Percentiles rank a stretch among this genome's conserved stretches.
These are phyloP conservation scores for Hephaestus fuliginosus DNA, from an alignment of 2,797 vertebrate genomes.

Conservation along the genomic window DNA sequence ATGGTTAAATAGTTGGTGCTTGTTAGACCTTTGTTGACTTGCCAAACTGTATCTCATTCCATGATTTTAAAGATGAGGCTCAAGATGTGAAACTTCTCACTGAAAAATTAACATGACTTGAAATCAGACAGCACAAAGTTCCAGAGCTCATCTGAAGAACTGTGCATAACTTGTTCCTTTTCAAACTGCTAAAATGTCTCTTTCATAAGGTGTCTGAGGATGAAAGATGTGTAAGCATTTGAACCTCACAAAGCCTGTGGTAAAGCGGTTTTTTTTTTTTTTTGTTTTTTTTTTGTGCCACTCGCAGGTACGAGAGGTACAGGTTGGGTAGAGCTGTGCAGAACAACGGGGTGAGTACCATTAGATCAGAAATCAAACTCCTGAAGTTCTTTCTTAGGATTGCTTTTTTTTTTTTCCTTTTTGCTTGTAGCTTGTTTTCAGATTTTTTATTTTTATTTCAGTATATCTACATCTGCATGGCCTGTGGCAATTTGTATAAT, in stretches of 20 bases:
- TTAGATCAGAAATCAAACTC: conserved; percentile 27
- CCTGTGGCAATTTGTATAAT: conserved; percentile 6
- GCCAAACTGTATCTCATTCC: not conserved
- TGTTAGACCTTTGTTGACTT: not conserved
- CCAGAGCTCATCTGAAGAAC: conserved; percentile 1
- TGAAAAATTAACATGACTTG: not conserved
- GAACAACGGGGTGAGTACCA: conserved; percentile 93
- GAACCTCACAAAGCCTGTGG: conserved; percentile 32
- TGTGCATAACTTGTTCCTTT: conserved; percentile 14
- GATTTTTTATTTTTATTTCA: not conserved
- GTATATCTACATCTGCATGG: not conserved
- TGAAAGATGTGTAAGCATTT: conserved; percentile 38
- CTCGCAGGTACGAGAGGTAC: conserved; percentile 93
- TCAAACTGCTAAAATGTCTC: conserved; percentile 24
- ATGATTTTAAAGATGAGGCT: not conserved
- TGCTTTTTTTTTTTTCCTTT: not conserved
- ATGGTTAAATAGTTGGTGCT: not conserved
- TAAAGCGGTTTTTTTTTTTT: not conserved
- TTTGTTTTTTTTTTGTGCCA: conserved; percentile 17
- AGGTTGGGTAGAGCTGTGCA: conserved; percentile 90
- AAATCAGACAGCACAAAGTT: not conserved
- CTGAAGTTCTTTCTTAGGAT: not conserved
- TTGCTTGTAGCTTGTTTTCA: conserved; percentile 26
- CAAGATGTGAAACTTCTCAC: not conserved
- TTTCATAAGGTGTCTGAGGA: conserved; percentile 40